These are phyloP conservation scores for Phalanger gymnotis DNA, from an alignment of 2,797 vertebrate species.

Conservation along the genomic window DNA sequence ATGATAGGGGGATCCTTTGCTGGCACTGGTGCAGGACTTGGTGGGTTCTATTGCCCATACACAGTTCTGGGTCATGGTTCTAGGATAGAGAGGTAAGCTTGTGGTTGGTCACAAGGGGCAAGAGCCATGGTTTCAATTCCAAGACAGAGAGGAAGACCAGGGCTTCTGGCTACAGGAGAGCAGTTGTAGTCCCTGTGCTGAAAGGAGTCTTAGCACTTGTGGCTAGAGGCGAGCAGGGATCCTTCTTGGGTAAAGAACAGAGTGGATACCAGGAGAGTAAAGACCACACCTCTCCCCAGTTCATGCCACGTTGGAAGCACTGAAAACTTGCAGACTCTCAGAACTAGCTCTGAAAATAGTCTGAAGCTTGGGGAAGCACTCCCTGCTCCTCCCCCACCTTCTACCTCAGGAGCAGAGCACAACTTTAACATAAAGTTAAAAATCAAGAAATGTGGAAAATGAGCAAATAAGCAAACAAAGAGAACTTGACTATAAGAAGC, in stretches of 20 bases:
- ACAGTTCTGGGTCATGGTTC: background rate
- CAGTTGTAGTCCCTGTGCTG: background rate
- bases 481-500: background rate
- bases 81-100: too few species aligned
- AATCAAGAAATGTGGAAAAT: background rate
- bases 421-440: background rate
- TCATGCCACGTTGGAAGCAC: background rate
- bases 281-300: background rate
- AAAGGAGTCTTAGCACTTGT: background rate
- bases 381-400: background rate
- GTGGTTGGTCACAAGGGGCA: too few species aligned
- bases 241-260: background rate
- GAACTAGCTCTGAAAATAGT: background rate
- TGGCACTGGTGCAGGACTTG: background rate
- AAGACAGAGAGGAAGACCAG: background rate
- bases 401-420: background rate
- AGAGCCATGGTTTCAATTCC: too few species aligned
- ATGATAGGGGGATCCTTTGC: background rate
- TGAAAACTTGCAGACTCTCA: background rate
- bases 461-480: background rate
- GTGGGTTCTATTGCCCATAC: background rate
- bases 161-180: background rate
- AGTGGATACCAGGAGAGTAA: background rate
- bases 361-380: background rate
- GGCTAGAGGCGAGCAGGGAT: background rate